Base-by-base conservation (phyloP, 2,888 invertebrate genomes). In the Ellobium chinense region DNA sequence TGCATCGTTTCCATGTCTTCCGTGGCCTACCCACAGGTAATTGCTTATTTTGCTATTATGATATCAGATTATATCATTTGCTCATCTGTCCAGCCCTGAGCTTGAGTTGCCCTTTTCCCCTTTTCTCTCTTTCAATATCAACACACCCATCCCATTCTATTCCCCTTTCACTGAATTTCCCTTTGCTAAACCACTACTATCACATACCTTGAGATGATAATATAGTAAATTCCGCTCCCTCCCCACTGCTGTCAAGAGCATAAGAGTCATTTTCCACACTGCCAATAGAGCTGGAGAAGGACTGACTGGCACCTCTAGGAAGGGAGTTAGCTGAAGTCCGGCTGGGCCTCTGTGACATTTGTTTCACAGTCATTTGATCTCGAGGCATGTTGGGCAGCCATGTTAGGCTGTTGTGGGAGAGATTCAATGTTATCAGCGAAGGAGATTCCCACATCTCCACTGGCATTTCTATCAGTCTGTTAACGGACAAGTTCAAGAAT, bases 401-500 rank as follows among this genome's bases (percentile, higher is more conserved):
- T 54, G 70, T 69, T 31, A 85, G 68, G 1, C 69, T 31, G 46
- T 85, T 85, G 39, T 65, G 56, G 14, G 84, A 76, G 62, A 83
- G 82, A 63, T 83, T 78, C 39, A 85, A 65, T 2, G 82, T 83
- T 70, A 85, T 81, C 62, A 88, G 74, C 18, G 79, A 76, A 0
- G 80, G 63, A 4, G 86, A 82, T 56, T 82, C 73, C 88, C 89
- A 90, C 46, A 88, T 79, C 31, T 87, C 87, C 9, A 84, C 31
- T 3, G 95, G 94, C 84, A 99, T 93, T 87, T 97, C 96, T 69
- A 95, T 95, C 27, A 99, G 94, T 76, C 97, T 94, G 94, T 99
- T 99, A 89, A 97, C 96, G 0, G 98, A 96, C 0, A 96, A 95
- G 92, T 99, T 98, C 85, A 99, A 94, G 1, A 96, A 96, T 18